Base-by-base conservation (phyloP, 2,888 invertebrate genomes). In the Mythimna lalbum region DNA sequence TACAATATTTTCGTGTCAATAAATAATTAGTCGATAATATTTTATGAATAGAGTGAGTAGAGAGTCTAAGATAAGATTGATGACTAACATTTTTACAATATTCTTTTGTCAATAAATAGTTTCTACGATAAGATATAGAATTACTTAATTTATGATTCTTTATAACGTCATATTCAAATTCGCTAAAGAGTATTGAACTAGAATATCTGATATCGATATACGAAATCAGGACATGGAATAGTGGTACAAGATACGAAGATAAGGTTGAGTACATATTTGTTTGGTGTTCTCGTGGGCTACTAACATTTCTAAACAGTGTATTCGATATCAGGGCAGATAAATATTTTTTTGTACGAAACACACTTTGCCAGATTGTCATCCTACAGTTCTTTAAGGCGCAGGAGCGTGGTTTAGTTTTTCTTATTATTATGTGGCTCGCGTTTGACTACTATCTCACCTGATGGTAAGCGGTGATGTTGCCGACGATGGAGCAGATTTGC, bases 161-260 rank as follows among this genome's bases (percentile, higher is more conserved):
- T 63, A 21, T 60, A 53, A 63, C n/a, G 50, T 53, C 4, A 47
- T 33, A 55, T 36, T 52, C 21, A 59, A 55, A 64, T 33, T 39
- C 19, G 31, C n/a, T 31, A 27, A 61, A 62, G 36, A 21, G 1
- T 64, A 67, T 82, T 83, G 83, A 83, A 78, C 85, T 66, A 39
- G 43, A 73, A 63, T 68, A 82, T 78, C 63, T 74, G 57, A 70
- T 78, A 86, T 85, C 85, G 53, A 79, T 73, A 76, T 64, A 82
- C 76, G 78, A 65, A 60, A 66, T 60, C 50, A 65, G 80, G 77
- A 83, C 80, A 64, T 70, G 61, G 68, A 66, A 36, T 76, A 71
- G 62, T 66, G 53, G 75, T 33, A 76, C 79, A 39, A 57, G 59
- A 75, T 76, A 53, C 10, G 31, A 60, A 63, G 78, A 85, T 79